Evolutionary conservation across 2,797 vertebrate species (phyloP).

Genomic region (Sebastes trivittatus): DNA sequence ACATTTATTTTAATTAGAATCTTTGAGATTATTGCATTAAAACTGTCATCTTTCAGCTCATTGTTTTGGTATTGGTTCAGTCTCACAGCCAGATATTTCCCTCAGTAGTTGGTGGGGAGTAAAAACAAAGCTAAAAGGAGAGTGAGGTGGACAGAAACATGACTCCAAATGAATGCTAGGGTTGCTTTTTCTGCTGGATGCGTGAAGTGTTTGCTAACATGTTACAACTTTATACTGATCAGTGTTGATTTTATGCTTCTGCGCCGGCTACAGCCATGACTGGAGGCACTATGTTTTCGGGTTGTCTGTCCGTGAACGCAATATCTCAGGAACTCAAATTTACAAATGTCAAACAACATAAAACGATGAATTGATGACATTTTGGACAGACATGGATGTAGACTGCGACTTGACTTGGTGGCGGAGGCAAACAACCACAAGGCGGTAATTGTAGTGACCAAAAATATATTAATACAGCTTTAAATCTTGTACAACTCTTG

Average conservation of each 20-base stretch:
- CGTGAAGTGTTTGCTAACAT: not conserved
- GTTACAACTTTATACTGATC: too few relatives aligned
- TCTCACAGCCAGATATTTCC: not conserved
- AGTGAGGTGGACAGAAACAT: not conserved
- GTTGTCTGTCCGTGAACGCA: too few relatives aligned
- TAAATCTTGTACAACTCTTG: not conserved
- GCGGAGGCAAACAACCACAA: too few relatives aligned
- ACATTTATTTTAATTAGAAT: too few relatives aligned
- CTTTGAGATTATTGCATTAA: not conserved
- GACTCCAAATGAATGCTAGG: not conserved
- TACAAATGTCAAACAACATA: too few relatives aligned
- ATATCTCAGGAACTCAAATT: too few relatives aligned
- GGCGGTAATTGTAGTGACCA: not conserved
- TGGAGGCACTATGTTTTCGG: too few relatives aligned
- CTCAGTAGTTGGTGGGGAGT: not conserved
- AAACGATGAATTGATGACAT: too few relatives aligned
- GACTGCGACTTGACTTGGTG: too few relatives aligned
- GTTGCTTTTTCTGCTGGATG: not conserved
- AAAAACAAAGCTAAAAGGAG: not conserved
- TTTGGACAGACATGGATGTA: too few relatives aligned
- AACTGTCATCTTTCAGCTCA: not conserved
- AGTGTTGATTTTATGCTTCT: too few relatives aligned
- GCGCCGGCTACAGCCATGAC: too few relatives aligned
- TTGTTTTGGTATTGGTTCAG: not conserved
- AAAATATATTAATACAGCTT: not conserved